Base-by-base conservation (phyloP, 2,113 vertebrate genomes). In the Raphicerus campestris region DNA sequence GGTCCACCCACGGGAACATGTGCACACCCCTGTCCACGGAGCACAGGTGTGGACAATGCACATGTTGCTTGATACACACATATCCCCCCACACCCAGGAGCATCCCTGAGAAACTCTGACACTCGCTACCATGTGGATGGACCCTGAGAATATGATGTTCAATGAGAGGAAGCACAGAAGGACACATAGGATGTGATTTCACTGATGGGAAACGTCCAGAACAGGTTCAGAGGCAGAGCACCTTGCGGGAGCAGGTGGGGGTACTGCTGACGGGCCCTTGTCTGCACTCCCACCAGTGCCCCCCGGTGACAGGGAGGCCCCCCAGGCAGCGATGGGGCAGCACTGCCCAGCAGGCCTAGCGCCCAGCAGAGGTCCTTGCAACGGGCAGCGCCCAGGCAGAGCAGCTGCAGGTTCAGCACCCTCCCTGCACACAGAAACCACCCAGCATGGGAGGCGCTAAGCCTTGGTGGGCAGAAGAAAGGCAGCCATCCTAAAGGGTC, bases 1-100 rank as follows among this genome's bases (percentile, higher is more conserved):
- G 2, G 4, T 10, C 26, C 1, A 1, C 39, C 24, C 8, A 80
- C 1, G 11, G 55, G 30, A 45, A 53, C 42, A 51, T 39, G 63
- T 4, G 11, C 7, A 15, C 14, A 2, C 7, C 1, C 22, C 4
- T 0, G 2, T 16, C 14, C 56, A 5, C 2, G 0, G 28, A 30
- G 49, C 60, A 30, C 66, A 30, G 4, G 32, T 2, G 2, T 47
- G 14, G 6, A 77, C 55, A 47, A 22, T 6, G 20, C 58, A 19
- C 9, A 1, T 3, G 32, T 32, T 39, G 4, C 24, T 4, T 4
- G 2, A 49, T 47, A 42, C 2, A 35, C 30, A 58, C 4, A 2
- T 4, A 7, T 3, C 10, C 4, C 2, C 2, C 55, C n/a, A 32
- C 10, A 7, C 11, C 0, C 0, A 0, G 45, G 7, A 56, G 2